Base-by-base conservation (phyloP, 1,140 invertebrate species). In the Euura lappo region DNA sequence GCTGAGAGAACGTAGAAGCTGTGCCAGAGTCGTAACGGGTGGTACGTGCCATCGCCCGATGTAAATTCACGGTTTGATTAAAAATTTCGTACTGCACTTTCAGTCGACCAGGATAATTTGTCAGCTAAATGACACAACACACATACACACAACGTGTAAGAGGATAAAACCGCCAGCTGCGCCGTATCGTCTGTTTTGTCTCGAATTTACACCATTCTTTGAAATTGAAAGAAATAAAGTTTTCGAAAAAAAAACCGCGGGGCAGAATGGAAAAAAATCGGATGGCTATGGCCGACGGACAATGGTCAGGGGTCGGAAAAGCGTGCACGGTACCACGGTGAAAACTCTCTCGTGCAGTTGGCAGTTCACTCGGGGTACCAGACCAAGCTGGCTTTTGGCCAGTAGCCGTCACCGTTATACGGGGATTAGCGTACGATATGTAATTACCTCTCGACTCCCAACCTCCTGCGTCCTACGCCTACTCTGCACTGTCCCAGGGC, bases 371-470 rank as follows among this genome's bases (percentile, higher is more conserved):
- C 51, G 3, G 51, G 28, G 28, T 28, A 28, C 28, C 6, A 3
- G 8, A n/a, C 51, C 51, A n/a, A 5, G 0, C 51, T 60, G 51
- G 51, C 51, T 3, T 60, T 60, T 60, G 51, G 51, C 51, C 51
- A 60, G 5, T 3, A 60, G 51, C 51, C 51, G 51, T 60, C 51
- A 60, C 51, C 51, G 51, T 60, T 4, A 60, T 60, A 5, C 51
- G 51, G n/a, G 51, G 51, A 60, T 60, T 60, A 60, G 51, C 51
- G 13, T 60, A 60, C 51, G 51, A 60, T 60, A 60, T 60, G 51
- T 60, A 60, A 60, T 60, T 60, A 60, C 6, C 10, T n/a, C 51
- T 60, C 51, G 51, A 60, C 51, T 60, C 51, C 4, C 51, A 11
- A n/a, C 51, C 3, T 60, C 51, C 51, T 8, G 13, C 8, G 5